Evolutionary conservation across 2,113 vertebrate genomes (phyloP).

Genomic region (Raja brachyura): DNA sequence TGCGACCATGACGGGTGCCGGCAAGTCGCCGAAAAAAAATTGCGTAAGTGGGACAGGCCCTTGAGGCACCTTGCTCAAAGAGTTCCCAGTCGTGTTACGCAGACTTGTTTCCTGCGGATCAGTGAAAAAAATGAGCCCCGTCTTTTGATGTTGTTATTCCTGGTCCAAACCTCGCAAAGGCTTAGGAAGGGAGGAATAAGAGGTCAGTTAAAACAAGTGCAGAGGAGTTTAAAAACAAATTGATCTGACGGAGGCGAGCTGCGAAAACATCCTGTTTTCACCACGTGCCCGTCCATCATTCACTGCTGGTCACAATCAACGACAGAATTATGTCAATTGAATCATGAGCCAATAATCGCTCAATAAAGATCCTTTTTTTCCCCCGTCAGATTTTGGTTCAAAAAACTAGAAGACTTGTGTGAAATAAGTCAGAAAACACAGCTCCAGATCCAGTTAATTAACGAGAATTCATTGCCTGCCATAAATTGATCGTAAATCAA

Average conservation of each 20-base stretch:
- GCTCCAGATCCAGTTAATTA: neutral
- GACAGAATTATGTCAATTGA: conserved; percentile 1
- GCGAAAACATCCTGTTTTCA: conserved; percentile 21
- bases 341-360: neutral
- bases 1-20: no score
- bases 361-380: no score
- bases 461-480: neutral
- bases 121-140: neutral
- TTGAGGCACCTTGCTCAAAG: neutral
- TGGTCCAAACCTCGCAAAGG: neutral
- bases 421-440: neutral
- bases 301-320: neutral
- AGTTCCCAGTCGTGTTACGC: neutral
- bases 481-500: neutral
- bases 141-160: neutral
- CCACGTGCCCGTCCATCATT: neutral
- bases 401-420: neutral
- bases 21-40: no score
- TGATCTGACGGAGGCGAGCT: neutral
- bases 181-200: neutral
- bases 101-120: neutral
- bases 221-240: neutral
- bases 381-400: neutral
- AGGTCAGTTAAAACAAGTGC: conserved; percentile 11
- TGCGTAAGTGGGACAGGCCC: neutral